These are phyloP conservation scores for Spicauda simplicius DNA, from an alignment of 2,888 invertebrate genomes.

Conservation along the genomic window DNA sequence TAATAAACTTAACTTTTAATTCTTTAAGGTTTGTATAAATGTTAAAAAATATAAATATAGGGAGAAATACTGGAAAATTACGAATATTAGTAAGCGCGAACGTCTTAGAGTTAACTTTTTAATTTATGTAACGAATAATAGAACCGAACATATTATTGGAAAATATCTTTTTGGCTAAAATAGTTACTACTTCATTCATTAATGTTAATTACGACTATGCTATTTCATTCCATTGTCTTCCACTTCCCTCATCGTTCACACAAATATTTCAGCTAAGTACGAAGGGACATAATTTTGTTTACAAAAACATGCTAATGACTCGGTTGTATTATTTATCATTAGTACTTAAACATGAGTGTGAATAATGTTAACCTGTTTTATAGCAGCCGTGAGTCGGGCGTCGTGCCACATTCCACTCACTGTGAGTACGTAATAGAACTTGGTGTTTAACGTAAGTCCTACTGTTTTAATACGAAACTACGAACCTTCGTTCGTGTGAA, in stretches of 20 bases:
- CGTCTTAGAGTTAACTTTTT: no score
- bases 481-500: not conserved
- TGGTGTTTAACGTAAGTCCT: slow-evolving; percentile 49
- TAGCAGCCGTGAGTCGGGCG: slow-evolving; percentile 52
- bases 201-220: no score
- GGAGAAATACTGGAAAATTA: no score
- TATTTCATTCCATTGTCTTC: not conserved
- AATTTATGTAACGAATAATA: no score
- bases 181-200: no score
- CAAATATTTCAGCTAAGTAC: not conserved
- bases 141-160: no score
- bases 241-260: not conserved
- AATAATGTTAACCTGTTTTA: slow-evolving; percentile 62
- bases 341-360: slow-evolving; percentile 53
- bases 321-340: slow-evolving; percentile 40
- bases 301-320: slow-evolving; percentile 23
- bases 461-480: not conserved
- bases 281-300: slow-evolving; percentile 19
- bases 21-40: no score
- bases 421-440: slow-evolving; percentile 50
- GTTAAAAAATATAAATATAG: no score
- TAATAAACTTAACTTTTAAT: no score
- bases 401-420: slow-evolving; percentile 60
- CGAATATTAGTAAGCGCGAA: no score
- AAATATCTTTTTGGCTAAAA: no score